Conservation (phyloP, 2,888 invertebrate genomes). For the Drosophila multiciliata region DNA sequence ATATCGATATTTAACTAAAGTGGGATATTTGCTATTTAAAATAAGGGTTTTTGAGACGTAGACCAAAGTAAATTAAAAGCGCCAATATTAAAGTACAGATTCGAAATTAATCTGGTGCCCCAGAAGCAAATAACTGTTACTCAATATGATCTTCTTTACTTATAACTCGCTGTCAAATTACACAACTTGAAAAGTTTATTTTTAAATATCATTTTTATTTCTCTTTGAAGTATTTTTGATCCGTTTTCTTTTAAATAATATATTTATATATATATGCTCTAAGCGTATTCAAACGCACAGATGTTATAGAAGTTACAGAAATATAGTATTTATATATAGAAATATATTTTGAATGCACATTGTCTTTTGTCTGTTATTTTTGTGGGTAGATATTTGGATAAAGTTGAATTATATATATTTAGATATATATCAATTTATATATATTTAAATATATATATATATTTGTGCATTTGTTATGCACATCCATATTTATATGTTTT, state of each 20-base stretch:
- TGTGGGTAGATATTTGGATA: slow-evolving; percentile 43
- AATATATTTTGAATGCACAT: slow-evolving; percentile 52
- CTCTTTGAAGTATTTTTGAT: slow-evolving; percentile 76
- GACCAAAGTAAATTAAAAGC: neutral
- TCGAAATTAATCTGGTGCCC: neutral
- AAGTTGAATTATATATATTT: slow-evolving; percentile 34
- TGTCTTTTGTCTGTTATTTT: slow-evolving; percentile 45
- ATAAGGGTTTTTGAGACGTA: neutral
- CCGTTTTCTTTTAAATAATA: slow-evolving; percentile 70
- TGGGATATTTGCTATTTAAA: slow-evolving; percentile 1
- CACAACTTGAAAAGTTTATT: slow-evolving; percentile 19
- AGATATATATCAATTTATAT: slow-evolving; percentile 15
- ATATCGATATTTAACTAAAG: neutral
- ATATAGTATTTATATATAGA: slow-evolving; percentile 66
- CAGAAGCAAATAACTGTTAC: neutral
- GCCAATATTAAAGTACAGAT: neutral
- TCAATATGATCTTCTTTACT: neutral
- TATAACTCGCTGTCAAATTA: neutral
- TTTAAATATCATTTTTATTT: slow-evolving; percentile 75
- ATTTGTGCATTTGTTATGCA: slow-evolving; percentile 24
- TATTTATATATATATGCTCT: slow-evolving; percentile 43
- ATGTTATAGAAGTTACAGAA: slow-evolving; percentile 76
- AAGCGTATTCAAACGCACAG: slow-evolving; percentile 70
- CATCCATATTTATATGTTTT: slow-evolving; percentile 47
- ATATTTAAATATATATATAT: slow-evolving; percentile 32